A percentile compares a stretch with the other conserved stretches of the same genome.
Evolutionary conservation across 2,888 invertebrate species (phyloP).

Genomic region (Tachina grossa): DNA sequence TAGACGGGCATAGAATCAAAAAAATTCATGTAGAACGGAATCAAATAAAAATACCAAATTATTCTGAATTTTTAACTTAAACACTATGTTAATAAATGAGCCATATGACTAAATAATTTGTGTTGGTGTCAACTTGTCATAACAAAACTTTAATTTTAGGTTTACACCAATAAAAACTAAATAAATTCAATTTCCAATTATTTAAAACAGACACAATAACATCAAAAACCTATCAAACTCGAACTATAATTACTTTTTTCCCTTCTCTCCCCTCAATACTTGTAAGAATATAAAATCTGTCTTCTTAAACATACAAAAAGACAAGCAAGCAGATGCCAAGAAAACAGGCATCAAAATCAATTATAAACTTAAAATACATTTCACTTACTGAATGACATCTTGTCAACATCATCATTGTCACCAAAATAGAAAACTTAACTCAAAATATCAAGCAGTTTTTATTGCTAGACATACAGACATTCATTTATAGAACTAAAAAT

Average conservation of each 20-base stretch:
- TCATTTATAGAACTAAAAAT: background rate
- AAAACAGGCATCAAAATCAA: conserved; percentile 59
- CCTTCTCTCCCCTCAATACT: background rate
- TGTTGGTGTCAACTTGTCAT: background rate
- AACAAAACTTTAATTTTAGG: background rate
- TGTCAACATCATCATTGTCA: conserved; percentile 35
- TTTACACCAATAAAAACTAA: background rate
- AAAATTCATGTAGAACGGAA: too few relatives aligned
- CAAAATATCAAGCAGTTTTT: conserved; percentile 9
- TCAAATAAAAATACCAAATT: too few relatives aligned
- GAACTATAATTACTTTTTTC: conserved; percentile 5
- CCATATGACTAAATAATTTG: too few relatives aligned
- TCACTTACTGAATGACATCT: conserved; percentile 33
- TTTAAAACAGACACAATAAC: conserved; percentile 13
- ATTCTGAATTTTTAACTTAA: too few relatives aligned
- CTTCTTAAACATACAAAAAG: background rate
- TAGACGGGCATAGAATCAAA: too few relatives aligned
- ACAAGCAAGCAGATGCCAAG: conserved; percentile 44
- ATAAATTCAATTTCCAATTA: conserved; percentile 18
- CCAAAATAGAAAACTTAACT: background rate
- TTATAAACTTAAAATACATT: conserved; percentile 37
- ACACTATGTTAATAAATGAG: too few relatives aligned
- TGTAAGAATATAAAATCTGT: background rate
- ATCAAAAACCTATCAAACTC: conserved; percentile 14
- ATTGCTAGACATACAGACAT: background rate